phyloP scores from a whole-genome alignment of 2,888 invertebrate genomes.

The Sacculina carcini region DNA sequence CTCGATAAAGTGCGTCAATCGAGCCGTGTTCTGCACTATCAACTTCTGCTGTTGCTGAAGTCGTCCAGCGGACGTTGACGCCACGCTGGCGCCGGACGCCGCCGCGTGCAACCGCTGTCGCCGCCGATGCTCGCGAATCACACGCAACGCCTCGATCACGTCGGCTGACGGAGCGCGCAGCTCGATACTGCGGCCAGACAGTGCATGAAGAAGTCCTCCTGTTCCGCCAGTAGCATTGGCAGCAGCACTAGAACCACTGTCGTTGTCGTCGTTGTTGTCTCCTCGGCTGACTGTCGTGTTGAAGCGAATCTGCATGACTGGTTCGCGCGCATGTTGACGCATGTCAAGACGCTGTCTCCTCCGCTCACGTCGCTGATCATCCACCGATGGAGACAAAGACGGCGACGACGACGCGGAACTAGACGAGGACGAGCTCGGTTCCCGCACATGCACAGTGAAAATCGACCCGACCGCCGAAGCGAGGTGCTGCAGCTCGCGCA shows the following conservation, averaged over 20 bases:
- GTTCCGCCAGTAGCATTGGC: neutral
- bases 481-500: neutral
- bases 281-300: slow-evolving; percentile 7
- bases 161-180: slow-evolving; percentile 26
- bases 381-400: neutral
- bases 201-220: neutral
- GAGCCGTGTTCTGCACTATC: slow-evolving; percentile 40
- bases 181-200: slow-evolving; percentile 18
- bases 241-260: too few species aligned
- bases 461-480: neutral
- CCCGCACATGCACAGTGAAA: neutral
- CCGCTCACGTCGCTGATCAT: neutral
- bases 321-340: slow-evolving; percentile 2
- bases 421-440: neutral
- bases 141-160: slow-evolving; percentile 39
- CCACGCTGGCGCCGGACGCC: neutral
- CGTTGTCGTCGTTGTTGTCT: neutral
- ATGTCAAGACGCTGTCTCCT: neutral
- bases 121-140: slow-evolving; percentile 27
- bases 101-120: slow-evolving; percentile 8
- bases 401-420: neutral
- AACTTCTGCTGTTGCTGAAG: slow-evolving; percentile 7
- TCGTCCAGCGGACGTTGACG: neutral
- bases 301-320: slow-evolving; percentile 10
- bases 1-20: slow-evolving; percentile 54